Conservation (phyloP, 2,113 vertebrate genomes). For the Zosterops borbonicus region DNA sequence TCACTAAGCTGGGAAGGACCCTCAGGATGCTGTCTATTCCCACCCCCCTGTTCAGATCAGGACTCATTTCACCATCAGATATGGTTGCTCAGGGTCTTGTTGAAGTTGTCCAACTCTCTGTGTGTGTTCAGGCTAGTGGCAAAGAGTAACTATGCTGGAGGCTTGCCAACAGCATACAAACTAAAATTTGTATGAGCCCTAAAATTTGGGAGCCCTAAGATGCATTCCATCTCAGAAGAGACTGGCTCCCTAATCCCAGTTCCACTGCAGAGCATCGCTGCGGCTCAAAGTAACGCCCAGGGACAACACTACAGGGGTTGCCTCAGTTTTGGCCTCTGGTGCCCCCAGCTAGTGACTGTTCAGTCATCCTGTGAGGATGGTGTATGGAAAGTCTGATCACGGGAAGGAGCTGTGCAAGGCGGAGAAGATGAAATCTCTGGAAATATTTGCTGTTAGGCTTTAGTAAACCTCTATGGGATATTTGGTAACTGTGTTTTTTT, state of each 20-base stretch:
- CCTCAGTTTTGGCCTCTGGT: neutral
- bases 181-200: neutral
- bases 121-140: neutral
- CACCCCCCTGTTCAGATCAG: neutral
- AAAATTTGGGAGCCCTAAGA: neutral
- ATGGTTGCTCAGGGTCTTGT: neutral
- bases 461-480: slow-evolving; percentile 52
- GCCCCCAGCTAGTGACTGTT: neutral
- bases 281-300: neutral
- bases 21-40: neutral
- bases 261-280: rapidly evolving
- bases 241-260: rapidly evolving
- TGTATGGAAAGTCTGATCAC: slow-evolving; percentile 46
- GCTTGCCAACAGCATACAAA: neutral
- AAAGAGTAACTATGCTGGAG: neutral
- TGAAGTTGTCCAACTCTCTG: neutral
- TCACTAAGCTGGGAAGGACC: neutral
- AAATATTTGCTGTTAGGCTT: slow-evolving; percentile 55
- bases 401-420: neutral
- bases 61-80: neutral
- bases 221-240: neutral
- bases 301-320: neutral
- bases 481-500: slow-evolving; percentile 36
- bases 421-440: slow-evolving; percentile 57
- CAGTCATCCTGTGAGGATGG: slow-evolving; percentile 1